phyloP scores from a whole-genome alignment of 2,888 invertebrate species.

The Stegana nigrithorax region DNA sequence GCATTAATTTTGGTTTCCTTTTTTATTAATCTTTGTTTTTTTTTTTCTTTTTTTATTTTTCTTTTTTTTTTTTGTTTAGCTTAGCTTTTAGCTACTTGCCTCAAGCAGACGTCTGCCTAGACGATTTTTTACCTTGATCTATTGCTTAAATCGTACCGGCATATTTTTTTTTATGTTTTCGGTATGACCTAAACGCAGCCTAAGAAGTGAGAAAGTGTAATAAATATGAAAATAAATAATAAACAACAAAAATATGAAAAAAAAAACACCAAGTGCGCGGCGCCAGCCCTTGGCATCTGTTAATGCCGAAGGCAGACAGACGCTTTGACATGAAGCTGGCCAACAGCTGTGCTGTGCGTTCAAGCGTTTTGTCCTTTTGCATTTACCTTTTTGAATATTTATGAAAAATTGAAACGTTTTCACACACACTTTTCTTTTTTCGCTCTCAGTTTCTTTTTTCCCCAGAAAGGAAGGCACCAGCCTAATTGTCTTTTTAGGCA shows the following conservation, averaged over 20 bases:
- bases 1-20: conserved; percentile 51
- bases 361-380: neutral
- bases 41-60: neutral
- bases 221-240: too few species aligned
- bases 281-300: too few species aligned
- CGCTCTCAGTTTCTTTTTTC: conserved; percentile 24
- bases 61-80: conserved; percentile 17
- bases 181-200: neutral
- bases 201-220: too few species aligned
- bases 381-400: conserved; percentile 56
- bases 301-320: too few species aligned
- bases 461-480: conserved; percentile 36
- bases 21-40: conserved; percentile 19
- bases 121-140: too few species aligned
- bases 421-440: conserved; percentile 31
- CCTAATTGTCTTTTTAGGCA: conserved; percentile 54
- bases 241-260: too few species aligned
- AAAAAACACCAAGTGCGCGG: too few species aligned
- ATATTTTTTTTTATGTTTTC: conserved; percentile 23
- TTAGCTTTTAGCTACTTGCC: conserved; percentile 18
- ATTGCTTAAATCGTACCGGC: conserved; percentile 38
- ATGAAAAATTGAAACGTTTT: conserved; percentile 59
- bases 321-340: too few species aligned
- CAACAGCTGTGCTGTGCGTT: neutral
- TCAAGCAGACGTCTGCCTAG: too few species aligned